These are phyloP conservation scores for Troides oblongomaculatus DNA, from an alignment of 2,888 invertebrate species.

Conservation along the genomic window DNA sequence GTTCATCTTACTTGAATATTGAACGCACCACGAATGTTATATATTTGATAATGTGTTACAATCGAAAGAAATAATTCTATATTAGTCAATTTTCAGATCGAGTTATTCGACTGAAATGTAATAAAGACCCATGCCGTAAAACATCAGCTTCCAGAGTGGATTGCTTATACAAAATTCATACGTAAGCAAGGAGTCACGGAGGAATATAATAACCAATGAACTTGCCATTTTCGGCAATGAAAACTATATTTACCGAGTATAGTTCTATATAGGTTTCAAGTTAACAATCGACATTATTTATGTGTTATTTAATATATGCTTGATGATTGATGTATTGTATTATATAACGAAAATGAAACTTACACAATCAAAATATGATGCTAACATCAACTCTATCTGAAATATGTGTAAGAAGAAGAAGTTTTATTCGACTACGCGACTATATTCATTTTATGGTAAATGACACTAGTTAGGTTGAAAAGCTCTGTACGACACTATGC, in stretches of 20 bases:
- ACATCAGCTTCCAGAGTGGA: conserved; percentile 16
- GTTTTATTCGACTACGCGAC: no score
- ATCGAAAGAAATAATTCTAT: neutral
- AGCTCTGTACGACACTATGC: no score
- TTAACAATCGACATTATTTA: neutral
- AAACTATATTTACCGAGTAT: neutral
- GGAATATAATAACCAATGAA: conserved; percentile 11
- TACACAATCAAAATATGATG: no score
- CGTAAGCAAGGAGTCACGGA: conserved; percentile 4
- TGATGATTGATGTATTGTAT: neutral
- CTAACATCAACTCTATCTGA: no score
- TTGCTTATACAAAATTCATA: conserved; percentile 24
- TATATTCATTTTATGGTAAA: no score
- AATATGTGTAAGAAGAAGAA: no score
- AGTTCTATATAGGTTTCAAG: neutral
- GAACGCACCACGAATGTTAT: neutral
- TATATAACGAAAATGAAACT: no score
- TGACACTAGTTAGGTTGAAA: no score
- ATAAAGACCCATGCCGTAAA: conserved; percentile 15
- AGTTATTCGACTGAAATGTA: conserved; percentile 1
- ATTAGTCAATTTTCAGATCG: neutral
- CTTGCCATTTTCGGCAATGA: neutral
- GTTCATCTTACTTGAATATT: neutral
- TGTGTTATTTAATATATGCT: neutral
- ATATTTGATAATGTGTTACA: neutral